Evolutionary conservation across 2,113 vertebrate species (phyloP).

Genomic region (Oxygymnocypris stewartii): DNA sequence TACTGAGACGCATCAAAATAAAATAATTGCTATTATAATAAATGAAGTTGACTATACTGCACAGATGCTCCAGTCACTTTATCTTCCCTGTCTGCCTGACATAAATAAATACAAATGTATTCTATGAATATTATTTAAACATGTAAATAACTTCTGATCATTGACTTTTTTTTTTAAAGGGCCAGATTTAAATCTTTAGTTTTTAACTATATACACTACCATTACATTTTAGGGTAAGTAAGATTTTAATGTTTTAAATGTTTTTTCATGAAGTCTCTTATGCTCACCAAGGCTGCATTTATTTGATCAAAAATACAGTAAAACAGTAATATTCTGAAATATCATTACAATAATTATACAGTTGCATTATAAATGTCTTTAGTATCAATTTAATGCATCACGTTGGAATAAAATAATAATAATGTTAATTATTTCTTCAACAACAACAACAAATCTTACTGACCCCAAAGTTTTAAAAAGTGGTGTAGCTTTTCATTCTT

Average conservation of each 20-base stretch:
- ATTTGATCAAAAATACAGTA: not conserved
- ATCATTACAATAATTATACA: not conserved
- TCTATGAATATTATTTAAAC: not conserved
- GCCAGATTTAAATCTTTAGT: not conserved
- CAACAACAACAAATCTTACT: too few relatives aligned
- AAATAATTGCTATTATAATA: not conserved
- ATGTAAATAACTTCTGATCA: not conserved
- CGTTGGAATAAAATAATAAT: too few relatives aligned
- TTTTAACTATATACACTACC: not conserved
- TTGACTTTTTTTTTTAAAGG: not conserved
- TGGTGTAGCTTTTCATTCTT: too few relatives aligned
- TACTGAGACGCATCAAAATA: not conserved
- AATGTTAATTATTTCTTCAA: too few relatives aligned
- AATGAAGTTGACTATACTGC: not conserved
- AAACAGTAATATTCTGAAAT: not conserved
- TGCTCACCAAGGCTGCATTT: not conserved
- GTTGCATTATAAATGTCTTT: not conserved
- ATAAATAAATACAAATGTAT: not conserved
- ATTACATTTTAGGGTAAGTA: not conserved
- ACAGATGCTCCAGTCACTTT: not conserved
- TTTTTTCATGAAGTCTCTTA: not conserved
- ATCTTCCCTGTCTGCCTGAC: not conserved
- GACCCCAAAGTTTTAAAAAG: too few relatives aligned
- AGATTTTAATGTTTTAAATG: not conserved
- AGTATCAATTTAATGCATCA: too few relatives aligned